A percentile compares a stretch with the other conserved stretches of the same genome.
These are phyloP conservation scores for Vipera latastei DNA, from an alignment of 2,797 vertebrate species.

Conservation along the genomic window DNA sequence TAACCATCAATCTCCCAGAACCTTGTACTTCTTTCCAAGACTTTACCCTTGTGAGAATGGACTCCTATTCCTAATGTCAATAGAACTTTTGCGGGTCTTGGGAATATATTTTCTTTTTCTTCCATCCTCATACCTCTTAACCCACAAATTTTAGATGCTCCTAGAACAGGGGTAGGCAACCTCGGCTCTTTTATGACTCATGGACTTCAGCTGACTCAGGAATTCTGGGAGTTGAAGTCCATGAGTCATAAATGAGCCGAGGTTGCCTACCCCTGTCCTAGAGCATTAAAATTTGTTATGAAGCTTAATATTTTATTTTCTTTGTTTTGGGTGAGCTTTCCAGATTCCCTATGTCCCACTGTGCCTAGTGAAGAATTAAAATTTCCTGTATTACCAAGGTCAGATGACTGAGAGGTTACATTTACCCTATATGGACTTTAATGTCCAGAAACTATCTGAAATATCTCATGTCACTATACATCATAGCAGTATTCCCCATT, in stretches of 20 bases:
- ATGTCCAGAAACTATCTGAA: background rate
- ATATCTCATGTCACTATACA: background rate
- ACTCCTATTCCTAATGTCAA: background rate
- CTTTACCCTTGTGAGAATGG: background rate
- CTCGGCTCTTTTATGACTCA: too few species aligned
- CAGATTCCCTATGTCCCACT: background rate
- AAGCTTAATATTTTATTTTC: background rate
- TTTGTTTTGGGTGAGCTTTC: background rate
- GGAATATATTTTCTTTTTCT: background rate
- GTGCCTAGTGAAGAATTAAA: background rate
- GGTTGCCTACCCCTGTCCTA: too few species aligned
- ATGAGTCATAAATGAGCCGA: too few species aligned
- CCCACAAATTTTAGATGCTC: background rate
- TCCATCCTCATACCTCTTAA: background rate
- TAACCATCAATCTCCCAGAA: background rate
- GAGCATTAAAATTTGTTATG: background rate
- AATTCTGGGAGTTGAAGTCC: too few species aligned
- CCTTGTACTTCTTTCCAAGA: background rate
- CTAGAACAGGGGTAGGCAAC: too few species aligned
- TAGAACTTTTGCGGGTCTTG: background rate
- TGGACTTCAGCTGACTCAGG: too few species aligned
- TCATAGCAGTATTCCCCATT: background rate
- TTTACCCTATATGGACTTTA: background rate
- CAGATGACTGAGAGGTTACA: background rate
- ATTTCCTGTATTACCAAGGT: background rate